phyloP scores from a whole-genome alignment of 2,888 invertebrate genomes.

The Ophion slaviceki region DNA sequence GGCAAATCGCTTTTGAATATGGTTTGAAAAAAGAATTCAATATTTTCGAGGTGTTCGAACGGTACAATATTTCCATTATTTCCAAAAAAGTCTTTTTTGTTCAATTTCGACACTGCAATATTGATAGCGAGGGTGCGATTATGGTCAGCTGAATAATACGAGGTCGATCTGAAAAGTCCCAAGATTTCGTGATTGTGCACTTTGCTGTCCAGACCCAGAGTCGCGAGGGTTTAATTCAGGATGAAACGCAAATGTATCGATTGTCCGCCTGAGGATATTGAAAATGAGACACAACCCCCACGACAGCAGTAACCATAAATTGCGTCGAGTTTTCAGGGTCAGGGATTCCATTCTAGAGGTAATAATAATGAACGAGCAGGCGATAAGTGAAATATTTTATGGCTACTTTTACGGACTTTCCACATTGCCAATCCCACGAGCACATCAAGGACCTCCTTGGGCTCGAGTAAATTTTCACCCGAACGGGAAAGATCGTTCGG shows the following conservation, averaged over 20 bases:
- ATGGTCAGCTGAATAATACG: too few relatives aligned
- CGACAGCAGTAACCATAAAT: background rate
- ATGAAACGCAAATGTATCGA: background rate
- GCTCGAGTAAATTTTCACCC: conserved; percentile 24
- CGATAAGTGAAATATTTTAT: conserved; percentile 22
- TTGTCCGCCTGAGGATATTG: background rate
- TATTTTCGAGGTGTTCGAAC: too few relatives aligned
- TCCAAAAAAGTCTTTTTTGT: too few relatives aligned
- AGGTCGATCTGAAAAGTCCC: too few relatives aligned
- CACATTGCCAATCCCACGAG: conserved; percentile 19
- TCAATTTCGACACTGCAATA: too few relatives aligned
- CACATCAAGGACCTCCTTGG: background rate
- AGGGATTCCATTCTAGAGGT: background rate
- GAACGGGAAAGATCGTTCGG: conserved; percentile 35
- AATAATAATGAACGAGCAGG: background rate
- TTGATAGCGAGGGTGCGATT: too few relatives aligned
- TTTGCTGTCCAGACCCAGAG: too few relatives aligned
- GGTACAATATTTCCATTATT: too few relatives aligned
- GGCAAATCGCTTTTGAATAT: too few relatives aligned
- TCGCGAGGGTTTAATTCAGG: too few relatives aligned
- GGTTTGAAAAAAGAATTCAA: too few relatives aligned
- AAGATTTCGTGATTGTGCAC: too few relatives aligned
- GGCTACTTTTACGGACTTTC: conserved; percentile 1
- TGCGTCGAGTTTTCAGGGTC: background rate
- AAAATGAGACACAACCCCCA: background rate